Conservation (phyloP, 2,797 vertebrate species). For the Serranus cabrilla region DNA sequence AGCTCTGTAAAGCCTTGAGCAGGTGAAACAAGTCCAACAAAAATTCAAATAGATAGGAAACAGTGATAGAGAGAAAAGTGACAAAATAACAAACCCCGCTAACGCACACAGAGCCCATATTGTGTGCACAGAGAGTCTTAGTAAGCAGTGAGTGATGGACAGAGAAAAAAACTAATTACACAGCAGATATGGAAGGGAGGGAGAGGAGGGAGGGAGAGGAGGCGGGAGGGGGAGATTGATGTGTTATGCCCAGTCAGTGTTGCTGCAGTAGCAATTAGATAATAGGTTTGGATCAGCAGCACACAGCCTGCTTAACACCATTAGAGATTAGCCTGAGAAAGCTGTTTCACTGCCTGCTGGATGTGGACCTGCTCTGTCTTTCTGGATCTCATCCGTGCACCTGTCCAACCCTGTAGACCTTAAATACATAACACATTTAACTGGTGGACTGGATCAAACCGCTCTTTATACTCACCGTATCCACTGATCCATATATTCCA, state of each 20-base stretch:
- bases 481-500: background rate
- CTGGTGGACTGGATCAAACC: background rate
- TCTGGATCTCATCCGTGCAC: slow-evolving; percentile 8
- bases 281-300: slow-evolving; percentile 79
- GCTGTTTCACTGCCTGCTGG: slow-evolving; percentile 62
- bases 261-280: slow-evolving; percentile 82
- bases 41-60: background rate
- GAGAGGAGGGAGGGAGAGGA: background rate
- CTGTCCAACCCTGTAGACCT: background rate
- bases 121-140: slow-evolving; percentile 9
- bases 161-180: slow-evolving; percentile 46
- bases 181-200: slow-evolving; percentile 45
- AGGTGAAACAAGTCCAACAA: background rate
- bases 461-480: background rate
- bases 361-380: slow-evolving; percentile 27
- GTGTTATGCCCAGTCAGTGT: slow-evolving; percentile 67
- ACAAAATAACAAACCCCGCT: background rate
- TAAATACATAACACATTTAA: slow-evolving; percentile 1
- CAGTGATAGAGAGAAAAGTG: background rate
- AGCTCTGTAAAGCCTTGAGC: no score
- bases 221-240: slow-evolving; percentile 61
- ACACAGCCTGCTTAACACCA: slow-evolving; percentile 63
- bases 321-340: slow-evolving; percentile 70
- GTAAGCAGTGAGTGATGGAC: slow-evolving; percentile 41
- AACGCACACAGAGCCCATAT: background rate